These are phyloP conservation scores for Stomorhina lunata DNA, from an alignment of 2,888 invertebrate genomes.

Conservation along the genomic window DNA sequence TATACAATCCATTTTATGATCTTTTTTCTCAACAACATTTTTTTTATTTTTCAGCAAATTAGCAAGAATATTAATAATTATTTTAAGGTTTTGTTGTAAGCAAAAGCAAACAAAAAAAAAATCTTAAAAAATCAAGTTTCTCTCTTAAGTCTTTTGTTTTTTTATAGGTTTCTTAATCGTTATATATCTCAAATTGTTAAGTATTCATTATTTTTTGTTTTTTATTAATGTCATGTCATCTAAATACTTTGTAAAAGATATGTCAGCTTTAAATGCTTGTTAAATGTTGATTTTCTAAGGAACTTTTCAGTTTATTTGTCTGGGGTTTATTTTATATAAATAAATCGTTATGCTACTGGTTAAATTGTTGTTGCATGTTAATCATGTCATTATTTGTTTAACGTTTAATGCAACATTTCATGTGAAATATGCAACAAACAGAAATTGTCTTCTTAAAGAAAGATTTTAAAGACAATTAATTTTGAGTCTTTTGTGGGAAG, in stretches of 20 bases:
- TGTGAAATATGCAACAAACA: too few relatives aligned
- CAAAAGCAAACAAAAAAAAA: too few relatives aligned
- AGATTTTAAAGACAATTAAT: too few relatives aligned
- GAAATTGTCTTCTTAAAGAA: too few relatives aligned
- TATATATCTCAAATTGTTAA: not conserved
- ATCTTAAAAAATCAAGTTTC: not conserved
- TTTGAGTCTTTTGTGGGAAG: too few relatives aligned
- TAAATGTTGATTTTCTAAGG: not conserved
- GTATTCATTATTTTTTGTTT: conserved; percentile 9
- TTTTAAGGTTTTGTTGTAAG: too few relatives aligned
- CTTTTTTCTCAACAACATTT: not conserved
- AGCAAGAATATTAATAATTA: conserved; percentile 39
- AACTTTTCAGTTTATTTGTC: conserved; percentile 14
- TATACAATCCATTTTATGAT: too few relatives aligned
- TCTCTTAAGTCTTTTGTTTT: conserved; percentile 23
- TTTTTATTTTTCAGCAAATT: conserved; percentile 36
- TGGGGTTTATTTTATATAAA: not conserved
- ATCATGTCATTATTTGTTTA: not conserved
- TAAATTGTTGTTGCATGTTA: not conserved
- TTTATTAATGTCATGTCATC: conserved; percentile 36
- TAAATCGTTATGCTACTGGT: not conserved
- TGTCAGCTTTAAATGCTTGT: conserved; percentile 10
- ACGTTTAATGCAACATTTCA: too few relatives aligned
- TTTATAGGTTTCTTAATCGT: not conserved
- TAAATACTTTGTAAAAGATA: not conserved